Base-by-base conservation (phyloP, 2,797 vertebrate species). In the Gallinago solitaria region DNA sequence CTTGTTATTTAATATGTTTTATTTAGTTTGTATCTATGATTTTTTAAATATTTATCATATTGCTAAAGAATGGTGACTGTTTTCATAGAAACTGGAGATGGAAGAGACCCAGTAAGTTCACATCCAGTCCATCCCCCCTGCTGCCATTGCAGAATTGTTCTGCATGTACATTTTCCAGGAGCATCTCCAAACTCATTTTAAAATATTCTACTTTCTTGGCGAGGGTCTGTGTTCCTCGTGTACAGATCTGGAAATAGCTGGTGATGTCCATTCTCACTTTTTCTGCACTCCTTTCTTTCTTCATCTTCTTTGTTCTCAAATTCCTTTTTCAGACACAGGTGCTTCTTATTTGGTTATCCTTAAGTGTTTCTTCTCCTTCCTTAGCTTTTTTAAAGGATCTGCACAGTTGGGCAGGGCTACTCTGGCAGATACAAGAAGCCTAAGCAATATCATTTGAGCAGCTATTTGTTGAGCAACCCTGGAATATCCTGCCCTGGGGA, bases 1-100 rank as follows among this genome's bases (percentile, higher is more conserved):
- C 83, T 96, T 95, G 93, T 90, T 96, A 96, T 97, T 97, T 96
- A 95, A 96, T 96, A 95, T 96, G 94, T 96, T 95, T 96, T 95
- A 95, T 97, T 96, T 97, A 87, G 95, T 95, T 97, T 94, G 94
- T 97, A 96, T 71, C 96, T 95, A 87, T 95, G 91, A 94, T 97
- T 97, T 97, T 95, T 92, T 0, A 97, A 97, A 97, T 97, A 97
- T 97, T 97, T 97, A 81, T 87, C 94, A 89, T 95, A 94, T 96
- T 95, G 94, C 96, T 96, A 92, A 96, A 97, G 96, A 95, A 96
- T 95, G 96, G 96, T 96, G 93, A 85, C 86, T 97, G 92, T 97
- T 97, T 95, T 95, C 53, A 54, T 83, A 95, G 96, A 95, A 96
- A 97, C 87, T 95, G 95, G 94, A 97, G 96, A 96, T 96, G 92